Conservation (phyloP, 2,797 vertebrate species). For the Crenichthys baileyi region DNA sequence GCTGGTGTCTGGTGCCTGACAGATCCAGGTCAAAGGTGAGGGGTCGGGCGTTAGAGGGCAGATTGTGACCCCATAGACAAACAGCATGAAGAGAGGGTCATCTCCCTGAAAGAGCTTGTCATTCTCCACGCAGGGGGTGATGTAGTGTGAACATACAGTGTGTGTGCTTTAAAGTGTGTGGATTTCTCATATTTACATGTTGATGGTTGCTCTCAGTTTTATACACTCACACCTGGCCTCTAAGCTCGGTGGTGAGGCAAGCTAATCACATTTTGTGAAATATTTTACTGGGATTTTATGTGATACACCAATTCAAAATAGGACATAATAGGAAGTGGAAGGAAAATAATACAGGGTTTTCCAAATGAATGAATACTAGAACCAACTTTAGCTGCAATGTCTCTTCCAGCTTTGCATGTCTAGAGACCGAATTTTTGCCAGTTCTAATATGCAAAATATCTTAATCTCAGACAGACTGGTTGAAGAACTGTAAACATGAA, state of each 20-base stretch:
- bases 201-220: conserved; percentile 31
- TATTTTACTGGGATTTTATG: neutral
- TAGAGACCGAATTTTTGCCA: neutral
- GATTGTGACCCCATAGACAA: conserved; percentile 75
- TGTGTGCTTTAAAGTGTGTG: conserved; percentile 29
- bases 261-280: conserved; percentile 39
- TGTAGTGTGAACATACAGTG: conserved; percentile 47
- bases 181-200: conserved; percentile 43
- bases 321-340: neutral
- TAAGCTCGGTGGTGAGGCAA: neutral
- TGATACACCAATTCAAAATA: neutral
- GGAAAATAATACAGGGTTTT: neutral
- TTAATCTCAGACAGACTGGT: too few species aligned
- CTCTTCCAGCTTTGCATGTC: neutral
- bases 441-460: too few species aligned
- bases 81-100: conserved; percentile 71
- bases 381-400: conserved; percentile 4
- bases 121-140: conserved; percentile 71
- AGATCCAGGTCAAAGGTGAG: conserved; percentile 61
- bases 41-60: conserved; percentile 70
- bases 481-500: too few species aligned
- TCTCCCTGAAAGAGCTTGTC: conserved; percentile 72
- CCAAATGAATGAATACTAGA: neutral
- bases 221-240: conserved; percentile 39
- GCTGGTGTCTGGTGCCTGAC: conserved; percentile 71